Conservation (phyloP, 2,797 vertebrate genomes). For the Enteromius argenteus region DNA sequence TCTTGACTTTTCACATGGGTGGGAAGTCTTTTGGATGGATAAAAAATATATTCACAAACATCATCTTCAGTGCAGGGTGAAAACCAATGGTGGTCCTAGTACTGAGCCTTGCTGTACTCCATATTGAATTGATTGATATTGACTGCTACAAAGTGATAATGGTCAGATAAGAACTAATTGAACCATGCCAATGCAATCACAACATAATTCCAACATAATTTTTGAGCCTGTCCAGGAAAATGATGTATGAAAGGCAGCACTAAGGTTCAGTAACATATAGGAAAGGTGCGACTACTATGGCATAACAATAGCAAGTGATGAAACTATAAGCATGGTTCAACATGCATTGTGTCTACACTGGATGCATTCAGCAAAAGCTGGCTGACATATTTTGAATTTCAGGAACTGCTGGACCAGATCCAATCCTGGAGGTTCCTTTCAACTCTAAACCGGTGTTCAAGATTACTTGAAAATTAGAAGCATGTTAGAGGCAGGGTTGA, state of each 20-base stretch:
- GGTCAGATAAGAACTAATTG: background rate
- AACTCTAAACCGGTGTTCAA: background rate
- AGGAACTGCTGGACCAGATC: background rate
- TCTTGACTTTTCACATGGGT: background rate
- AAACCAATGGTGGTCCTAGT: background rate
- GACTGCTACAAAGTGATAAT: background rate
- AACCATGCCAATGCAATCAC: background rate
- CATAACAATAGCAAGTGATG: background rate
- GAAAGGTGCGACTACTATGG: background rate
- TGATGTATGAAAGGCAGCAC: background rate
- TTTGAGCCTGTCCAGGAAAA: background rate
- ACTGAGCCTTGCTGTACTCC: background rate
- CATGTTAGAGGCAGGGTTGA: too few relatives aligned
- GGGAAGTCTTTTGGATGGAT: background rate
- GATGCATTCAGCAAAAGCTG: background rate
- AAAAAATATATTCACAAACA: background rate
- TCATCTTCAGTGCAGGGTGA: background rate
- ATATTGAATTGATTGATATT: background rate
- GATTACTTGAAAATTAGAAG: background rate
- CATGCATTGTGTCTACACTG: background rate
- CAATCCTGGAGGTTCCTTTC: background rate
- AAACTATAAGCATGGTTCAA: background rate
- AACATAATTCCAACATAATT: background rate
- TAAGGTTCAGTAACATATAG: background rate
- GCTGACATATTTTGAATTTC: background rate